These are phyloP conservation scores for Polyodon spathula DNA, from an alignment of 2,113 vertebrate species.

Conservation along the genomic window DNA sequence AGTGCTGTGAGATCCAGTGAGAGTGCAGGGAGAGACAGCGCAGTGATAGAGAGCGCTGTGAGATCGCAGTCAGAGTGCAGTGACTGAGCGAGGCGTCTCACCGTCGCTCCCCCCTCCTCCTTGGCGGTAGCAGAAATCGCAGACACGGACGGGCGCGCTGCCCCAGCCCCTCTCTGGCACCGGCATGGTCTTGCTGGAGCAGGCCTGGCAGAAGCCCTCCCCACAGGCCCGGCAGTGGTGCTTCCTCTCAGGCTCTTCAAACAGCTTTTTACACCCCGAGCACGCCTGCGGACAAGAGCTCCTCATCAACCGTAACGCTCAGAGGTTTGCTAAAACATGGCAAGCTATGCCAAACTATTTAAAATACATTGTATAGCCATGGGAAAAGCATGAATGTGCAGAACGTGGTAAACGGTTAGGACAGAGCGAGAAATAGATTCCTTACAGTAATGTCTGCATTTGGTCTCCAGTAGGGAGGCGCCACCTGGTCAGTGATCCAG, in stretches of 20 bases:
- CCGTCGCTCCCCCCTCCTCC: conserved; percentile 30
- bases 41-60: neutral
- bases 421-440: neutral
- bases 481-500: conserved; percentile 70
- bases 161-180: conserved; percentile 70
- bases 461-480: conserved; percentile 66
- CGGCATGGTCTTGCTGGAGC: conserved; percentile 59
- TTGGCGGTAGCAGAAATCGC: conserved; percentile 51
- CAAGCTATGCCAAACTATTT: too few species aligned
- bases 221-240: conserved; percentile 69
- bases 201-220: conserved; percentile 67
- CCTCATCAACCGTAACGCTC: too few species aligned
- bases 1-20: too few species aligned
- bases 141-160: conserved; percentile 56
- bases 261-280: conserved; percentile 51
- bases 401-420: neutral
- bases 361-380: too few species aligned
- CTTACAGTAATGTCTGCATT: conserved; percentile 62
- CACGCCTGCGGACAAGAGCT: conserved; percentile 41
- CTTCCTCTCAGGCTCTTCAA: conserved; percentile 58
- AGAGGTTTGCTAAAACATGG: too few species aligned
- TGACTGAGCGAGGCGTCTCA: conserved; percentile 38
- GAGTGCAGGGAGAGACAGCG: too few species aligned
- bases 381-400: too few species aligned
- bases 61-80: too few species aligned